A percentile compares a stretch with the other conserved stretches of the same genome.
Conservation (phyloP, 2,113 vertebrate genomes). For the Urocolius indicus region DNA sequence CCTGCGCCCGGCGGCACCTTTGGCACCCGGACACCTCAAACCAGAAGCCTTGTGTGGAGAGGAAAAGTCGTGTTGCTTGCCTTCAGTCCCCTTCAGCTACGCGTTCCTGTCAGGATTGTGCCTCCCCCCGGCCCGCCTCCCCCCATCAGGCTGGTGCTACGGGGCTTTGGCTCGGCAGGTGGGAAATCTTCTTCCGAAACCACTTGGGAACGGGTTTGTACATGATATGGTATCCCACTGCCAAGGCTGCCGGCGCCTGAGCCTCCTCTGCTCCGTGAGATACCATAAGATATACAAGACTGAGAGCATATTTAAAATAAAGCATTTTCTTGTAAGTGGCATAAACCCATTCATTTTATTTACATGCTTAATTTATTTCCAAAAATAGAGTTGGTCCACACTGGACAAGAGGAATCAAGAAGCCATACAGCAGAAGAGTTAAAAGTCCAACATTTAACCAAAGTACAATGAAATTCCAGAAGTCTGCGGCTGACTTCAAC, state of each 20-base stretch:
- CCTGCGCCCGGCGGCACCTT: not conserved
- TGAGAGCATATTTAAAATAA: conserved; percentile 56
- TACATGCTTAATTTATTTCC: conserved; percentile 72
- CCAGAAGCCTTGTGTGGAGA: conserved; percentile 69
- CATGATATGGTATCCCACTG: conserved; percentile 52
- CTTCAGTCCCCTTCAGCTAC: not conserved
- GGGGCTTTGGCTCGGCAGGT: not conserved
- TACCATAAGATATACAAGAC: conserved; percentile 63
- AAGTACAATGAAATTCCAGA: conserved; percentile 70
- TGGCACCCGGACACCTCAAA: conserved; percentile 55
- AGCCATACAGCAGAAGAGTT: conserved; percentile 65
- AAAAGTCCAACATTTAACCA: conserved; percentile 69
- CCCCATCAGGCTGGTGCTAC: conserved; percentile 1
- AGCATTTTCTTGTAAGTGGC: conserved; percentile 69
- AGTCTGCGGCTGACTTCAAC: conserved; percentile 59
- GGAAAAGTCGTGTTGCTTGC: not conserved
- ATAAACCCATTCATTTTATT: conserved; percentile 73
- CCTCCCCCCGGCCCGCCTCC: not conserved
- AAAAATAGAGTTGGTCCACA: conserved; percentile 72
- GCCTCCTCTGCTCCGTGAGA: not conserved
- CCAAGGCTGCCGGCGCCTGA: not conserved
- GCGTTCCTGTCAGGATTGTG: not conserved
- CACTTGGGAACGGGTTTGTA: conserved; percentile 45
- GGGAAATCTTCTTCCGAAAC: conserved; percentile 14
- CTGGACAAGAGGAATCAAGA: conserved; percentile 63